These are phyloP conservation scores for Psittacara wagleri DNA, from an alignment of 2,113 vertebrate species.

Conservation along the genomic window DNA sequence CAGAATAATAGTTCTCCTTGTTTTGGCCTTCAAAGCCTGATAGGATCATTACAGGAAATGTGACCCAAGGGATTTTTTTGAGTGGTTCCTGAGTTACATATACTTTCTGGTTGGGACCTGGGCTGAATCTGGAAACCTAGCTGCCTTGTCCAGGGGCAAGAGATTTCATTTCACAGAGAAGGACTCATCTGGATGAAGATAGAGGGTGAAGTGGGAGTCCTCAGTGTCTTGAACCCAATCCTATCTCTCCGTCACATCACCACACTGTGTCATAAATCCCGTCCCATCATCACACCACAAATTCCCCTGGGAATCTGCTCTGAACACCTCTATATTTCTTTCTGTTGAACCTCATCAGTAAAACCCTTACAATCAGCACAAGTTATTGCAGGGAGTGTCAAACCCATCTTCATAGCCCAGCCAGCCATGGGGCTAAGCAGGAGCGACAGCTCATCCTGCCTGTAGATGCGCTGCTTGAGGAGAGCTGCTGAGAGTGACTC, in stretches of 20 bases:
- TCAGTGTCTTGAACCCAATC: neutral
- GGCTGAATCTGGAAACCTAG: neutral
- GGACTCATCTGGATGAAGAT: fast-evolving
- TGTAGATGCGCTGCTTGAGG: neutral
- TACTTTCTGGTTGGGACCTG: neutral
- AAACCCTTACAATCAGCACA: neutral
- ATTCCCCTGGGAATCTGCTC: neutral
- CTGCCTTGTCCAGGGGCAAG: neutral
- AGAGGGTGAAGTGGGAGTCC: neutral
- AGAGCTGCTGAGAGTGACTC: neutral
- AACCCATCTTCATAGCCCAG: neutral
- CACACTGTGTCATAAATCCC: neutral
- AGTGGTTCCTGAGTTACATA: neutral
- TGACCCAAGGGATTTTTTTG: neutral
- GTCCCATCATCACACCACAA: neutral
- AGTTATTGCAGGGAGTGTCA: neutral
- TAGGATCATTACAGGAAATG: neutral
- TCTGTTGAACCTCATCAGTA: neutral
- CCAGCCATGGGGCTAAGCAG: neutral
- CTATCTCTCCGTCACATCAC: neutral
- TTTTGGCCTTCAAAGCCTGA: neutral
- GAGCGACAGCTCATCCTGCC: neutral
- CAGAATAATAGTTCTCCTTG: neutral
- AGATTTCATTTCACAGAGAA: neutral
- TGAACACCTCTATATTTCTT: neutral